Conservation (phyloP, 2,888 invertebrate species). For the Netelia inedita region DNA sequence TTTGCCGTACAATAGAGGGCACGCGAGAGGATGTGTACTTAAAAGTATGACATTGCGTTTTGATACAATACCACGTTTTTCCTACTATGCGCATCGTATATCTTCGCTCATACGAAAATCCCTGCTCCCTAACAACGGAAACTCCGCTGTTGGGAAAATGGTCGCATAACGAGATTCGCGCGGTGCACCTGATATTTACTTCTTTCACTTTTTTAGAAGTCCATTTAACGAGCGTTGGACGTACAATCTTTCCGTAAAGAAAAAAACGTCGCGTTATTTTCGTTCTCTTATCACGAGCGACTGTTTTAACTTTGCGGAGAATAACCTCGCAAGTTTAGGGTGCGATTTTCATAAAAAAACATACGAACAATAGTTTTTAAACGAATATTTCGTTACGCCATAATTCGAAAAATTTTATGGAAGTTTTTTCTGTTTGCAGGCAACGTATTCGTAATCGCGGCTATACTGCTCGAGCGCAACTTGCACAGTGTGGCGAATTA, state of each 20-base stretch:
- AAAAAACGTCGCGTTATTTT: neutral
- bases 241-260: neutral
- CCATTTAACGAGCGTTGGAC: constrained; percentile 7
- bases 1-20: constrained; percentile 20
- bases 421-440: constrained; percentile 86
- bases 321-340: neutral
- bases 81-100: constrained; percentile 9
- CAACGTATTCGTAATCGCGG: constrained; percentile 97
- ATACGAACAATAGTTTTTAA: no score
- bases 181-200: neutral
- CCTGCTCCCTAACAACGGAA: constrained; percentile 4
- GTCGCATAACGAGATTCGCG: neutral
- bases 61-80: constrained; percentile 43
- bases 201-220: neutral
- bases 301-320: neutral
- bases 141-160: neutral
- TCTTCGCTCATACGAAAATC: constrained; percentile 21
- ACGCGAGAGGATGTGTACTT: neutral
- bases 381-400: no score
- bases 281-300: neutral
- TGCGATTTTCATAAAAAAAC: neutral
- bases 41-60: constrained; percentile 38
- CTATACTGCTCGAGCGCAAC: constrained; percentile 94
- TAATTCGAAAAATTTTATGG: no score
- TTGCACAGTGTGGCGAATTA: constrained; percentile 96